Percentiles rank a stretch among this genome's conserved stretches.
These are phyloP conservation scores for Nycticebus coucang DNA, from an alignment of 2,113 vertebrate species.

Conservation along the genomic window DNA sequence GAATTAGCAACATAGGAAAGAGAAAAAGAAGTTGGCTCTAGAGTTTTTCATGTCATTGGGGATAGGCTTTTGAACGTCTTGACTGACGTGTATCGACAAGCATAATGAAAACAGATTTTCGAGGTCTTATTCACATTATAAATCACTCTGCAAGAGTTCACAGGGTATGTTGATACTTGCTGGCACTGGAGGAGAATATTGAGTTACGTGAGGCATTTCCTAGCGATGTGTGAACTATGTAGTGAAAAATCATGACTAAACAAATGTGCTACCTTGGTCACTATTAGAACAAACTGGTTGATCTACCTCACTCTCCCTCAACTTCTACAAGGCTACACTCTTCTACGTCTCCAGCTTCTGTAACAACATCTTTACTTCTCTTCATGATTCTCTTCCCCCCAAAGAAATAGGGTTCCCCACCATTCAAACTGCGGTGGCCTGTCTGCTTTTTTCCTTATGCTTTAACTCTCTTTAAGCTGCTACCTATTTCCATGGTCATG, in stretches of 20 bases:
- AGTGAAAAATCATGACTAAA: constrained; percentile 80
- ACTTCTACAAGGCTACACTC: background rate
- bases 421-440: background rate
- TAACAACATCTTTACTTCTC: background rate
- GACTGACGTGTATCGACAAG: background rate
- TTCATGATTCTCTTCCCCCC: background rate
- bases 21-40: background rate
- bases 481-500: background rate
- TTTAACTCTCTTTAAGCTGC: background rate
- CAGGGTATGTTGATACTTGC: constrained; percentile 55
- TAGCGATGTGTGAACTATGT: constrained; percentile 74
- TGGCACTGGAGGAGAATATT: constrained; percentile 60
- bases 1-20: constrained; percentile 56
- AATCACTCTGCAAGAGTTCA: constrained; percentile 52
- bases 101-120: constrained; percentile 60
- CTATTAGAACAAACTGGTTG: background rate
- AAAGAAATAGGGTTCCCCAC: background rate
- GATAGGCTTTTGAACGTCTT: constrained; percentile 22
- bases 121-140: constrained; percentile 43
- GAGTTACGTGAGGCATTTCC: constrained; percentile 67
- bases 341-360: background rate
- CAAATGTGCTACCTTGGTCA: constrained; percentile 62
- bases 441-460: background rate
- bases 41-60: background rate
- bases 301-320: background rate